These are phyloP conservation scores for Neuroscelio doddi DNA, from an alignment of 2,888 invertebrate species.

Conservation along the genomic window DNA sequence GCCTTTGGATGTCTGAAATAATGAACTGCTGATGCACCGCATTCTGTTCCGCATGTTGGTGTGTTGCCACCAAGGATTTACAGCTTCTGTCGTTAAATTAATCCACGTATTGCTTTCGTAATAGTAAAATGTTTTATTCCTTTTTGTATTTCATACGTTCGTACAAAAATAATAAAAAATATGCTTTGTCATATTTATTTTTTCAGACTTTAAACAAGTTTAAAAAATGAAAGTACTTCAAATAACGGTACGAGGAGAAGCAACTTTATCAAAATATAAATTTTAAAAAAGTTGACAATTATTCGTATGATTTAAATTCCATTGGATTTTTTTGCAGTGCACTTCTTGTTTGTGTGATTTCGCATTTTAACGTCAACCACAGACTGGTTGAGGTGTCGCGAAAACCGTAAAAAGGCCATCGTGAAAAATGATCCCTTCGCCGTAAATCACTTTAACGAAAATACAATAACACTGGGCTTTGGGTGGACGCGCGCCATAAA, in stretches of 20 bases:
- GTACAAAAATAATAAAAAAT: too few relatives aligned
- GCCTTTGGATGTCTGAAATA: slow-evolving; percentile 24
- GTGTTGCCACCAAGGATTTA: slow-evolving; percentile 35
- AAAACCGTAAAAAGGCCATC: slow-evolving; percentile 4
- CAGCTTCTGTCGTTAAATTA: slow-evolving; percentile 29
- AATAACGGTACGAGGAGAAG: too few relatives aligned
- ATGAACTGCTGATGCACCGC: slow-evolving; percentile 18
- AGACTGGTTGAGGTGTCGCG: slow-evolving; percentile 7
- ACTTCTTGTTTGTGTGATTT: too few relatives aligned
- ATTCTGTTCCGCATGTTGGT: slow-evolving; percentile 25
- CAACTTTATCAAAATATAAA: too few relatives aligned
- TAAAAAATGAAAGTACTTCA: too few relatives aligned
- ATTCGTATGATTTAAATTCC: too few relatives aligned
- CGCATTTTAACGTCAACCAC: neutral
- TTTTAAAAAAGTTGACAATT: too few relatives aligned
- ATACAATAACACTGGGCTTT: slow-evolving; percentile 29
- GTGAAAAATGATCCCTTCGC: slow-evolving; percentile 5
- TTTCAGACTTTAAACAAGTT: too few relatives aligned
- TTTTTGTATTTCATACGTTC: too few relatives aligned
- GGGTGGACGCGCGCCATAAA: slow-evolving; percentile 52
- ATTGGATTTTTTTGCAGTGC: too few relatives aligned
- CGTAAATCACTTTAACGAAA: slow-evolving; percentile 41
- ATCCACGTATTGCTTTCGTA: slow-evolving; percentile 33
- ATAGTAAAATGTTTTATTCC: too few relatives aligned
- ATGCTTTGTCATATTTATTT: too few relatives aligned